Evolutionary conservation across 1,140 invertebrate genomes (phyloP), one percentile per base, ranked within the genome.

Genomic region (Sesamia nonagrioides): DNA sequence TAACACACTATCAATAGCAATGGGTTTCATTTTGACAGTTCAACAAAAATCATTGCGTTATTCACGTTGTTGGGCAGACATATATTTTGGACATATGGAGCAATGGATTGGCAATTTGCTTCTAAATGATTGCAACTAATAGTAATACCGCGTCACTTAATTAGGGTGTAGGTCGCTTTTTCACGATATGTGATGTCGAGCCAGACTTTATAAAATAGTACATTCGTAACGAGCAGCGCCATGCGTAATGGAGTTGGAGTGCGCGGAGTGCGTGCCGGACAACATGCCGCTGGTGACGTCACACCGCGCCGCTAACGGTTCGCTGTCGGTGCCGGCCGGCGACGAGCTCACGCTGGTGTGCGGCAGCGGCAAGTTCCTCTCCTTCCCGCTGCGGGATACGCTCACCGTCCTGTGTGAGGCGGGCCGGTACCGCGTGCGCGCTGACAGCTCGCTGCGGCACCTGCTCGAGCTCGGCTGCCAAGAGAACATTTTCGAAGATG

Each of bases 261-360:
- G 94, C 72, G 75, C 82, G 60, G 91, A 94, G 76, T 95, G 93
- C 82, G 35, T 94, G 35, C 93, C 93, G 21, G 93, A 94, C 54
- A 83, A 94, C 88, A 91, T 94, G 88, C 93, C 94, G 69, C 82
- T 91, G 81, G 89, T 95, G 84, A 87, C 86, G 82, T 92, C 93
- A 13, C 92, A 92, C 81, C 83, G 84, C 60, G 89, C 90, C 8
- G 58, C 35, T 60, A 73, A 84, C 68, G 86, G 89, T 56, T 18
- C 71, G 27, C 69, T 94, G 40, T 33, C 4, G 3, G 80, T 84
- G 54, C 33, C 74, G n/a, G 40, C 80, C 27, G 93, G 92, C 50
- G 93, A 90, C 66, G 86, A 89, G 86, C 63, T 93, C 66, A 37
- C 42, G 73, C 83, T 95, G 71, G 85, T 84, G 56, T 95, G 94